Base-by-base conservation (phyloP, 2,797 vertebrate genomes). In the Typhlichthys subterraneus region DNA sequence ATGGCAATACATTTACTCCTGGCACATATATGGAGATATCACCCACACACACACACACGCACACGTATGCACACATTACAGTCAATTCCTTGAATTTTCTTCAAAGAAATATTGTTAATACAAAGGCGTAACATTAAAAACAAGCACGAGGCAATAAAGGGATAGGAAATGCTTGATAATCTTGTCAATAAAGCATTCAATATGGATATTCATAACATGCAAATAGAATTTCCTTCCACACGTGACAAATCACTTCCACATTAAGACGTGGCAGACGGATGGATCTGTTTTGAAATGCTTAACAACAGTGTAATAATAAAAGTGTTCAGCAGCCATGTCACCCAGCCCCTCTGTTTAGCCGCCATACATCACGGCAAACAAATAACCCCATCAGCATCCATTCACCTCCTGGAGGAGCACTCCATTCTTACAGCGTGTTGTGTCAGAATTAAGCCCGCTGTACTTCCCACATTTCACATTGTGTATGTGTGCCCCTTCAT, bases 321-420 rank as follows among this genome's bases (percentile, higher is more conserved):
- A 85, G 80, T 81, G 77, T 85, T 84, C 77, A 81, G 75, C 76
- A 63, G 80, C 79, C n/a, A 55, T 77, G 85, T 87, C 85, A 80
- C 66, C 75, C 84, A 71, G 73, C 75, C 83, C 69, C 75, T 79
- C 70, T 72, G 76, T 79, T 85, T 81, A 86, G 72, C 83, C 57
- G 38, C 8, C 42, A 56, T 76, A 85, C 84, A 83, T 89, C 82
- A 85, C 64, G 33, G 75, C 67, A 80, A 89, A 90, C 89, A 91
- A 90, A 89, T 88, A 88, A 83, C 73, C 75, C 79, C 83, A 87
- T 86, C 83, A 77, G 58, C 77, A 86, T 85, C 78, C 84, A 83
- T 81, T 86, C 85, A 85, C 79, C 75, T 79, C 72, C 70, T 81
- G 75, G 65, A 81, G 62, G 53, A 57, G 64, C 46, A 64, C 75